A percentile compares a stretch with the other conserved stretches of the same genome.
phyloP scores from a whole-genome alignment of 2,888 invertebrate genomes.

The Anthophora plumipes region DNA sequence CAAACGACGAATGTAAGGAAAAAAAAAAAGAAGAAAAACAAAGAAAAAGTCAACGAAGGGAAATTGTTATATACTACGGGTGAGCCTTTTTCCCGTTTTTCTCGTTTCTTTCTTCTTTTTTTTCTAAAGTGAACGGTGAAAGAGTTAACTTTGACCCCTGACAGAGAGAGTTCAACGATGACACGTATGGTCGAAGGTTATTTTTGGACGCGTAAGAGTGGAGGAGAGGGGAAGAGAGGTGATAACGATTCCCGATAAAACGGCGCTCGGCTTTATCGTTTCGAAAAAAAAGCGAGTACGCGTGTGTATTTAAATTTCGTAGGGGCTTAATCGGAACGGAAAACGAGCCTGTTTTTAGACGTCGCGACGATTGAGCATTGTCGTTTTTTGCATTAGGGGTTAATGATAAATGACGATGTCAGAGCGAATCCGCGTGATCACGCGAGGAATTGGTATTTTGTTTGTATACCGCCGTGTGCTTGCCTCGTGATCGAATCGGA shows the following conservation, averaged over 20 bases:
- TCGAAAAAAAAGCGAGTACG: background rate
- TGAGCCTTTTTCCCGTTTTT: too few species aligned
- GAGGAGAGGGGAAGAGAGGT: too few species aligned
- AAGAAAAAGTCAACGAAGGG: background rate
- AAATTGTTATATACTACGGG: background rate
- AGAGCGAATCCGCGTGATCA: background rate
- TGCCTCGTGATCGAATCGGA: background rate
- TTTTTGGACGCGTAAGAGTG: constrained; percentile 29
- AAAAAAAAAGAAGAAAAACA: too few species aligned
- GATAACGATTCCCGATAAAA: constrained; percentile 31
- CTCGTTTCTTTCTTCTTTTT: too few species aligned
- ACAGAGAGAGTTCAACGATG: constrained; percentile 10
- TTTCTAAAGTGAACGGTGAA: background rate
- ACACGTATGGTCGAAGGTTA: background rate
- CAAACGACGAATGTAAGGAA: background rate
- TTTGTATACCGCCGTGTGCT: background rate
- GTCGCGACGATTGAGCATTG: background rate
- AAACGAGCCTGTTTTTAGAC: background rate
- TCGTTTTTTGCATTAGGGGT: background rate
- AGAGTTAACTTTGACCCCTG: constrained; percentile 31
- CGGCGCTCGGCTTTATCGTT: constrained; percentile 12
- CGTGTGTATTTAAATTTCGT: constrained; percentile 18
- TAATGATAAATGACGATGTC: background rate
- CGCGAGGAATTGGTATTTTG: background rate
- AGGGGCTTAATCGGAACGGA: background rate